These are phyloP conservation scores for Melipona bicolor DNA, from an alignment of 2,888 invertebrate species.

Conservation along the genomic window DNA sequence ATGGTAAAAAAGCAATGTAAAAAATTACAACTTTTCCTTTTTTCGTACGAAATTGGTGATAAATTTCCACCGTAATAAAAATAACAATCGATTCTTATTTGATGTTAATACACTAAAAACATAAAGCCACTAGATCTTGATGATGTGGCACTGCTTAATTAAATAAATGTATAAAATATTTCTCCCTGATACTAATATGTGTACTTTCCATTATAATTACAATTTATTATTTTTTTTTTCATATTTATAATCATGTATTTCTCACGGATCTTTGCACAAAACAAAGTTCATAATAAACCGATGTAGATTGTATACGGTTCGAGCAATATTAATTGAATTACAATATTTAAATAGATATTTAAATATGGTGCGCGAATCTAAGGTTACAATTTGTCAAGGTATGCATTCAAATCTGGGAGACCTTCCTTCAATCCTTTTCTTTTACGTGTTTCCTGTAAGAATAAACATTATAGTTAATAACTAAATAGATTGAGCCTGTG, in stretches of 20 bases:
- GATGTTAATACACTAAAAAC: constrained; percentile 69
- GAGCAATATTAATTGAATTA: constrained; percentile 80
- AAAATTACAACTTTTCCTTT: constrained; percentile 39
- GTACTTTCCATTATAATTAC: constrained; percentile 75
- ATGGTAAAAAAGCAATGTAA: constrained; percentile 71
- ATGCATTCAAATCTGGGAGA: constrained; percentile 97
- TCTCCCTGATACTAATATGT: constrained; percentile 73
- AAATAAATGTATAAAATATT: constrained; percentile 81
- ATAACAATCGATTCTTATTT: constrained; percentile 56
- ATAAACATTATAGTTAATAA: constrained; percentile 25
- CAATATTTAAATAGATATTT: constrained; percentile 83
- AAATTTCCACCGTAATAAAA: constrained; percentile 52
- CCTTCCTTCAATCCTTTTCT: constrained; percentile 99
- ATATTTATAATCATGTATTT: constrained; percentile 74
- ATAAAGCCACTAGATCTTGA: constrained; percentile 65
- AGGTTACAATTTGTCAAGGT: constrained; percentile 99
- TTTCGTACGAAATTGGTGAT: constrained; percentile 39
- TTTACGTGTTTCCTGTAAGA: constrained; percentile 95
- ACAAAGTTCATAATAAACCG: constrained; percentile 76
- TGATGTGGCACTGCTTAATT: constrained; percentile 71
- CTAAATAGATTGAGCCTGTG: background rate
- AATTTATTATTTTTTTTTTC: constrained; percentile 71
- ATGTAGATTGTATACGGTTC: constrained; percentile 72
- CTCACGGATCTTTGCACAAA: constrained; percentile 73
- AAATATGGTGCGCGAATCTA: constrained; percentile 79